Base-by-base conservation (phyloP, 2,888 invertebrate species). In the Amaurobius ferox region DNA sequence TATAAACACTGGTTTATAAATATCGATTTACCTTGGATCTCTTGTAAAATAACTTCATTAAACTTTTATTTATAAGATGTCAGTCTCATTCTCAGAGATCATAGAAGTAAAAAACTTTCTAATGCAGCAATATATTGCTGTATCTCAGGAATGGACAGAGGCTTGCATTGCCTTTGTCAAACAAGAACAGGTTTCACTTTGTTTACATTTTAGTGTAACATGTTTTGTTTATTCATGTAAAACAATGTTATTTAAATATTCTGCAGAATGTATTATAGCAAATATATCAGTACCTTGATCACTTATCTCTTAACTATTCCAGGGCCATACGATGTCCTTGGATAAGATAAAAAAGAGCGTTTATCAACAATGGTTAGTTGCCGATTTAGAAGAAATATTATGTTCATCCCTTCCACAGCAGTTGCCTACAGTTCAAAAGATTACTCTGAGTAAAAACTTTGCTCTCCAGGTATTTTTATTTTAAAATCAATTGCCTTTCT, bases 381-480 rank as follows among this genome's bases (percentile, higher is more conserved):
- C 88, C 7, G 88, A 88, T 80, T 78, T 88, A 35, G 76, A 80
- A 77, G 88, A 86, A 77, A 79, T 88, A 16, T 79, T 68, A 26
- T 48, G 68, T 26, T 30, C 86, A 1, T 29, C 72, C 23, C 44
- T 88, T 2, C 85, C 86, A 26, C 64, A 26, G 19, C 40, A 86
- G 16, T 39, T 87, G 26, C 40, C 44, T 35, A 30, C 79, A 35
- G 40, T 48, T 0, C 83, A 87, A 62, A 87, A 87, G 55, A 76
- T 35, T 19, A 67, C 66, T 23, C 30, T 87, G 5, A 55, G 48
- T 61, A 78, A 74, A 2, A n/a, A n/a, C n/a, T 87, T 67, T 72
- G 79, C 66, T 13, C 66, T 87, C 11, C 87, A 87, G 79, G 87
- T 87, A 26, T 19, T 29, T 55, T n/a, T n/a, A n/a, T n/a, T n/a